Evolutionary conservation across 2,888 invertebrate species (phyloP).

Genomic region (Drosophila mulleri): DNA sequence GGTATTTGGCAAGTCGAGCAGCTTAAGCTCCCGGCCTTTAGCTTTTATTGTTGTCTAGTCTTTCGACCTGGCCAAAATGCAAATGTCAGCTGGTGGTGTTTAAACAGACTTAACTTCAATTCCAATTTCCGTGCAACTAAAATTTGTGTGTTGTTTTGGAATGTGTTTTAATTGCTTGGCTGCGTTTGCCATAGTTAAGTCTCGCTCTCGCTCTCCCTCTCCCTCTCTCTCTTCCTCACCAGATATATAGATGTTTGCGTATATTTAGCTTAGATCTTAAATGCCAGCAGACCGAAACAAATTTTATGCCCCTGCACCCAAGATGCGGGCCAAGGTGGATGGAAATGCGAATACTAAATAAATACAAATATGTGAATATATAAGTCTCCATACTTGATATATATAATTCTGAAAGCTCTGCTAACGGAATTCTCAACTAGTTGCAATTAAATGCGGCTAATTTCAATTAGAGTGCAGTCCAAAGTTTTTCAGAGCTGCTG

Average conservation of each 20-base stretch:
- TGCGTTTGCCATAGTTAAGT: slow-evolving; percentile 41
- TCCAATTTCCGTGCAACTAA: slow-evolving; percentile 28
- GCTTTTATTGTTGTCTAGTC: slow-evolving; percentile 25
- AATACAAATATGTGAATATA: slow-evolving; percentile 4
- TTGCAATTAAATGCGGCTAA: slow-evolving; percentile 65
- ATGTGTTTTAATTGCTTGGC: slow-evolving; percentile 64
- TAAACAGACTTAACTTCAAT: slow-evolving; percentile 2
- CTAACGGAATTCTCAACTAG: slow-evolving; percentile 57
- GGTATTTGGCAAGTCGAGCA: background rate
- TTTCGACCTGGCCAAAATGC: slow-evolving; percentile 25
- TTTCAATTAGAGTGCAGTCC: slow-evolving; percentile 44
- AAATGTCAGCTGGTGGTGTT: slow-evolving; percentile 40
- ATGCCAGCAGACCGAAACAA: slow-evolving; percentile 76
- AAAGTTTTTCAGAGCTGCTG: slow-evolving; percentile 34
- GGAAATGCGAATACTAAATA: slow-evolving; percentile 22
- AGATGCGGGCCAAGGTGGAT: slow-evolving; percentile 20
- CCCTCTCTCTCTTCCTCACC: background rate
- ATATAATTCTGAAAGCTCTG: background rate
- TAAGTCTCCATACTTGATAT: slow-evolving; percentile 1
- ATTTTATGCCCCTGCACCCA: slow-evolving; percentile 59
- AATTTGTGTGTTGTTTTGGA: slow-evolving; percentile 32
- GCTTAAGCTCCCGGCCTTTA: background rate
- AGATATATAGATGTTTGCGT: slow-evolving; percentile 17
- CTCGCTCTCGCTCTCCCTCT: background rate
- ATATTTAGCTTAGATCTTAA: slow-evolving; percentile 50